These are phyloP conservation scores for Papilio dardanus DNA, from an alignment of 1,140 invertebrate genomes.

Conservation along the genomic window DNA sequence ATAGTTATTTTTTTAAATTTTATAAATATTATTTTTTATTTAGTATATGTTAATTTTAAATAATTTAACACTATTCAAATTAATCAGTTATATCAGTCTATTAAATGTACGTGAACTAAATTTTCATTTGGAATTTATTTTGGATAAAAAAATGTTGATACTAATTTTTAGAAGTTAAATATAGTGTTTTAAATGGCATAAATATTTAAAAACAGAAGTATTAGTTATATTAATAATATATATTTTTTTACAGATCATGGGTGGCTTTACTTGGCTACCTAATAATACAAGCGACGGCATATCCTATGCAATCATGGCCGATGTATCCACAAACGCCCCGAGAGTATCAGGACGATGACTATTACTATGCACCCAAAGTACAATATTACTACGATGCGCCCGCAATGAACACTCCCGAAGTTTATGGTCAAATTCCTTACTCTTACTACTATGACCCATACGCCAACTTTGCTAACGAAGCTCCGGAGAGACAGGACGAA, in stretches of 20 bases:
- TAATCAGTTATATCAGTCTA: background rate
- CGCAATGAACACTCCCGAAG: conserved; percentile 65
- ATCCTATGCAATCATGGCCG: conserved; percentile 80
- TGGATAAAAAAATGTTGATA: background rate
- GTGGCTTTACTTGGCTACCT: conserved; percentile 68
- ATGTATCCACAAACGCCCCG: conserved; percentile 70
- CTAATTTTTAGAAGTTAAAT: background rate
- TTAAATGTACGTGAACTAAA: background rate
- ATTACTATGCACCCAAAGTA: conserved; percentile 72
- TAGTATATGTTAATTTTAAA: background rate
- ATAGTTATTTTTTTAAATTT: background rate
- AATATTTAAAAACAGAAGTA: too few relatives aligned
- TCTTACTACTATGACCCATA: conserved; percentile 82
- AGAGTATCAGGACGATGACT: conserved; percentile 74
- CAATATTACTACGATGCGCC: conserved; percentile 73
- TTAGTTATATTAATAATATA: conserved; percentile 29
- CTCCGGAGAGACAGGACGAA: conserved; percentile 81
- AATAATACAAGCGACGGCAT: conserved; percentile 68
- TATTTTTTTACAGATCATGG: conserved; percentile 59
- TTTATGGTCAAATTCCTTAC: conserved; percentile 76
- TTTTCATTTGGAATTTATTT: background rate
- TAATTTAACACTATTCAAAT: background rate
- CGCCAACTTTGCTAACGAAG: conserved; percentile 83
- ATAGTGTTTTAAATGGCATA: too few relatives aligned
- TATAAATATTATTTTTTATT: background rate